phyloP scores from a whole-genome alignment of 2,888 invertebrate genomes.

The Drosophila dives region DNA sequence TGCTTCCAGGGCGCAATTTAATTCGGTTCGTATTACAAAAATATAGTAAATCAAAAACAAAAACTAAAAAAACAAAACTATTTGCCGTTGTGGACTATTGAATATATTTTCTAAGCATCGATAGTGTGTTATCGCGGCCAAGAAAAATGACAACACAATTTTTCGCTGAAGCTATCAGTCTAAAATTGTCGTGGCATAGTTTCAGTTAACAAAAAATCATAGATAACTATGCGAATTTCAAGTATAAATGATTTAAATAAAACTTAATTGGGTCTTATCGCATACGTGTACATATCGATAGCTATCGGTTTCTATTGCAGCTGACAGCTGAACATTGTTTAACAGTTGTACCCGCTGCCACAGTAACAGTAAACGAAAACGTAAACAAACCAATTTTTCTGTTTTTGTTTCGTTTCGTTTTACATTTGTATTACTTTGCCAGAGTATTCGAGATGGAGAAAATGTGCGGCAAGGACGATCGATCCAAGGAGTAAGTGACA shows the following conservation, averaged over 20 bases:
- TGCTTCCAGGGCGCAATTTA: neutral
- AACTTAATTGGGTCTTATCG: neutral
- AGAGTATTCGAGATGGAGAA: slow-evolving; percentile 15
- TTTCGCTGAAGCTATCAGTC: neutral
- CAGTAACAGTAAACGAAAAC: slow-evolving; percentile 33
- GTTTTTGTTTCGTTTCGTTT: neutral
- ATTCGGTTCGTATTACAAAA: slow-evolving; percentile 15
- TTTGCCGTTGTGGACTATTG: slow-evolving; percentile 15
- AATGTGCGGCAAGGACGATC: slow-evolving; percentile 82
- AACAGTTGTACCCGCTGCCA: slow-evolving; percentile 30
- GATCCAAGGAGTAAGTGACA: slow-evolving; percentile 81
- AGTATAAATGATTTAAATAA: neutral
- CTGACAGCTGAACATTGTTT: slow-evolving; percentile 30
- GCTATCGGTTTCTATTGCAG: neutral
- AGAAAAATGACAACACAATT: neutral
- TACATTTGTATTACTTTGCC: slow-evolving; percentile 27
- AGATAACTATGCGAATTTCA: neutral
- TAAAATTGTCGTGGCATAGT: neutral
- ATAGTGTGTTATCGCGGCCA: neutral
- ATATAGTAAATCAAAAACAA: neutral
- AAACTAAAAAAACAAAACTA: slow-evolving; percentile 15
- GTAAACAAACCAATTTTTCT: slow-evolving; percentile 44
- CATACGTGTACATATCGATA: neutral
- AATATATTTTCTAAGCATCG: neutral
- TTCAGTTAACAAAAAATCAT: neutral